Evolutionary conservation across 2,888 invertebrate genomes (phyloP), one percentile per base, ranked within the genome.

Genomic region (Chrysolina americana): DNA sequence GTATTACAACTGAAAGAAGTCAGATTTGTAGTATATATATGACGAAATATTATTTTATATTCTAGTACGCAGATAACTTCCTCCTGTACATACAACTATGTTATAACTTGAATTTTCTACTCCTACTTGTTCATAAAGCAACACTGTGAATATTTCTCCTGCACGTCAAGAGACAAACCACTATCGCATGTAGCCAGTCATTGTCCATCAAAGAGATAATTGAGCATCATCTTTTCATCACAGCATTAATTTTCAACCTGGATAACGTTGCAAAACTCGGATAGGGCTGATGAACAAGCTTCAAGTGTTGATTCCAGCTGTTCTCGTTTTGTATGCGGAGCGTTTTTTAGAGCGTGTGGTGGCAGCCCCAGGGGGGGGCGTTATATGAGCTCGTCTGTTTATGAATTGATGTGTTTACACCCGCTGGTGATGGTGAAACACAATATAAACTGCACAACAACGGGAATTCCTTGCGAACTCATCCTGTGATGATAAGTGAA

Each of bases 211-310:
- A 5, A 9, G 28, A 59, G 59, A 15, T 59, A 59, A 59, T 59
- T 59, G 36, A n/a, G 36, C 59, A 59, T 59, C 59, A 36, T 59
- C 28, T 59, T 59, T 59, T 59, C 36, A 59, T 59, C 36, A 28
- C 36, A 15, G 28, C 59, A 59, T 59, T 28, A 36, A 59, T 59
- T 23, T 59, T 59, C n/a, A 10, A 59, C 36, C 8, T 59, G 28
- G 28, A 9, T 36, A 9, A 36, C 36, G 59, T 59, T 28, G 28
- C 36, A 28, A 28, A 59, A 59, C 59, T 59, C 59, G 28, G 36
- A 15, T 36, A n/a, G 17, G 28, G n/a, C 19, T 36, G 23, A n/a
- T 9, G 9, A 23, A 59, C 36, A 1, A 36, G 59, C n/a, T n/a
- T 9, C 59, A 13, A 59, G 59, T 59, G 59, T 59, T 59, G 59